phyloP scores from a whole-genome alignment of 2,797 vertebrate species.

The Sparus aurata region DNA sequence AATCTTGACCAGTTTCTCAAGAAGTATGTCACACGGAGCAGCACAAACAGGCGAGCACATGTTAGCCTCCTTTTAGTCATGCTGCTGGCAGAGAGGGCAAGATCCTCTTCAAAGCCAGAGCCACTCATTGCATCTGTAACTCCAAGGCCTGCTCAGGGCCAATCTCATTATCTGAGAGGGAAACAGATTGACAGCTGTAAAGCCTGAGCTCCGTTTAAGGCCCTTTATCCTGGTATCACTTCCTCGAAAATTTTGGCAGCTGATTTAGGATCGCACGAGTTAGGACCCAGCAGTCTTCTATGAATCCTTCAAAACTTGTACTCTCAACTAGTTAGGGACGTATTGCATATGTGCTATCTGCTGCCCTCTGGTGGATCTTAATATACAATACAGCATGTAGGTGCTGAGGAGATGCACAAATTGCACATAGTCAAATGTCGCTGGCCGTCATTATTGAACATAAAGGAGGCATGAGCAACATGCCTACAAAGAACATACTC shows the following conservation, averaged over 20 bases:
- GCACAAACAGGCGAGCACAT: constrained; percentile 41
- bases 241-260: neutral
- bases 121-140: constrained; percentile 6
- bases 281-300: neutral
- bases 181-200: constrained; percentile 9
- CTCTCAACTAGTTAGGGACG: neutral
- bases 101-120: constrained; percentile 48
- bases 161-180: neutral
- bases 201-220: neutral
- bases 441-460: neutral
- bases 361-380: constrained; percentile 70
- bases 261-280: neutral
- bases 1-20: constrained; percentile 24
- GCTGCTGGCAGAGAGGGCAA: constrained; percentile 28
- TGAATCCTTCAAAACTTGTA: neutral
- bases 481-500: too few species aligned
- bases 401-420: neutral
- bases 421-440: neutral
- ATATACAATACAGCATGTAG: neutral
- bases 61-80: constrained; percentile 21
- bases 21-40: constrained; percentile 1
- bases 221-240: neutral
- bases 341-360: constrained; percentile 13
- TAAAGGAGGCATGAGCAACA: neutral
- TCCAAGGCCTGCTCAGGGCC: constrained; percentile 4